Conservation (phyloP, 2,797 vertebrate genomes). For the Streptopelia turtur region DNA sequence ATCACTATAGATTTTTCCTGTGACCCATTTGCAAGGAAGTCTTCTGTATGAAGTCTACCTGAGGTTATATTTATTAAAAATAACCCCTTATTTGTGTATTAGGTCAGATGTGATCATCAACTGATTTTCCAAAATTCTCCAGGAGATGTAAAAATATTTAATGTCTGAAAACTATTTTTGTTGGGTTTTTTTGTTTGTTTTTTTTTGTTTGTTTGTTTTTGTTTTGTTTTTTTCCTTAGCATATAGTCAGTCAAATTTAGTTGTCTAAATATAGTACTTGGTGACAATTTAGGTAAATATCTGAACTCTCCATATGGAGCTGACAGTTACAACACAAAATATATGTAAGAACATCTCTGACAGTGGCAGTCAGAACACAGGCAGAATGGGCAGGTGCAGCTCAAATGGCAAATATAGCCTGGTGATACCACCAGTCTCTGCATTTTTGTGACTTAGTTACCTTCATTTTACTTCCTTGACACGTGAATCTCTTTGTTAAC, state of each 20-base stretch:
- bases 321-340: neutral
- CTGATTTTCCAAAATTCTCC: neutral
- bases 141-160: neutral
- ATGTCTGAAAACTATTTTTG: neutral
- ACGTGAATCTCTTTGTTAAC: neutral
- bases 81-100: neutral
- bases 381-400: neutral
- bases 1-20: neutral
- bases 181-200: too few relatives aligned
- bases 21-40: neutral
- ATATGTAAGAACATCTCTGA: neutral
- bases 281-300: neutral
- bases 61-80: neutral
- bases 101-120: neutral
- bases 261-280: neutral
- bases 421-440: neutral
- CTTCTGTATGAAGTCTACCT: neutral
- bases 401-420: neutral
- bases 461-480: neutral
- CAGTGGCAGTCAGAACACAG: neutral
- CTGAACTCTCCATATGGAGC: neutral
- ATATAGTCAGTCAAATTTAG: neutral
- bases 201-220: too few relatives aligned
- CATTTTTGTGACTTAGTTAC: neutral
- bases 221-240: neutral